These are phyloP conservation scores for Slavum lentiscoides DNA, from an alignment of 2,888 invertebrate species.

Conservation along the genomic window DNA sequence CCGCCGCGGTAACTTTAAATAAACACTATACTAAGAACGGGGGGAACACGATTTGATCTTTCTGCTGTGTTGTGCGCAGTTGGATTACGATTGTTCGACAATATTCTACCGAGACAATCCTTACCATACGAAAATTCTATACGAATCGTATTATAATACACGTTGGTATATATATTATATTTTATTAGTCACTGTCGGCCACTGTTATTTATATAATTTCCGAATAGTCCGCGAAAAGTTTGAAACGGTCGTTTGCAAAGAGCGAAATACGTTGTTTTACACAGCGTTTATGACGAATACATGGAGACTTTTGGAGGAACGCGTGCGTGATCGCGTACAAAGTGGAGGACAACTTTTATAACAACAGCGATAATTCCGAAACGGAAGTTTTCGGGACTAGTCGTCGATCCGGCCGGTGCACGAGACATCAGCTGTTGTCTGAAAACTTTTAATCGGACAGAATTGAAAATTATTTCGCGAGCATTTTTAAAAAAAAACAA, in stretches of 20 bases:
- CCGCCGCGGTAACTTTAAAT: too few species aligned
- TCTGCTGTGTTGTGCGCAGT: too few species aligned
- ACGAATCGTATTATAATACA: too few species aligned
- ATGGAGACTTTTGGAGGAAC: constrained; percentile 8
- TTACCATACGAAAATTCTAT: neutral
- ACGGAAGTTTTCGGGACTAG: constrained; percentile 34
- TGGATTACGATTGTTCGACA: too few species aligned
- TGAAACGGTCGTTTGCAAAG: constrained; percentile 21
- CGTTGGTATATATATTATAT: neutral
- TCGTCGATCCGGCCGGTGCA: constrained; percentile 21
- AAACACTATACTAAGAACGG: too few species aligned
- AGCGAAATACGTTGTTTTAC: constrained; percentile 21
- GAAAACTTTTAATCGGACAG: constrained; percentile 30
- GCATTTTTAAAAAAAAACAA: neutral
- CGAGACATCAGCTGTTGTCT: constrained; percentile 31
- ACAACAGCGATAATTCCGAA: constrained; percentile 27
- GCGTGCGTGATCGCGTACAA: constrained; percentile 28
- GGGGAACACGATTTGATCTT: too few species aligned
- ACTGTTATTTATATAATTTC: neutral
- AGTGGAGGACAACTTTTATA: constrained; percentile 29
- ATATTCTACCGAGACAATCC: too few species aligned
- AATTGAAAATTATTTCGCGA: constrained; percentile 28
- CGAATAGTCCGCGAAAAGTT: constrained; percentile 10
- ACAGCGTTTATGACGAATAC: constrained; percentile 39
- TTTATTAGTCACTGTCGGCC: neutral